Percentiles rank a stretch among this genome's conserved stretches.
phyloP scores from a whole-genome alignment of 2,888 invertebrate genomes.

The Tryphoninae sp. region DNA sequence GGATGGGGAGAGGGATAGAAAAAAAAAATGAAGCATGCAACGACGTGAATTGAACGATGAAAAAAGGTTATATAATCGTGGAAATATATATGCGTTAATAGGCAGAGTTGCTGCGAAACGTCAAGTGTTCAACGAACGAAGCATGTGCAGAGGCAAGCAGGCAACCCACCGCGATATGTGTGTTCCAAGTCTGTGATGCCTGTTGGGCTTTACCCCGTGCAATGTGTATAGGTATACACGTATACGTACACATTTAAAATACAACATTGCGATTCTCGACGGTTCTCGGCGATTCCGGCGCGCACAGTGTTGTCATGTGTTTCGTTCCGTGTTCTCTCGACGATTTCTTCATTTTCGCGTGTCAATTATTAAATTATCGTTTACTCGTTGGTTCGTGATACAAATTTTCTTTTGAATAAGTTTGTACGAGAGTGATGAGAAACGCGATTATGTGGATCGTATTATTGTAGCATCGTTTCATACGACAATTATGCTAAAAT shows the following conservation, averaged over 20 bases:
- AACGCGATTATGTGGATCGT: neutral
- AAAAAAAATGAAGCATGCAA: neutral
- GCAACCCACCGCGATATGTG: slow-evolving; percentile 24
- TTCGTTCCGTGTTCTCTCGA: neutral
- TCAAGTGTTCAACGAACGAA: slow-evolving; percentile 63
- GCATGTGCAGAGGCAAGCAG: slow-evolving; percentile 55
- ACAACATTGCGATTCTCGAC: slow-evolving; percentile 42
- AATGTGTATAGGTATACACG: neutral
- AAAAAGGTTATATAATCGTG: slow-evolving; percentile 73
- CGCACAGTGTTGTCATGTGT: slow-evolving; percentile 43
- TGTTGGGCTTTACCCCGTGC: slow-evolving; percentile 27
- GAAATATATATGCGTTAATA: slow-evolving; percentile 72
- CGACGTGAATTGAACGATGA: slow-evolving; percentile 36
- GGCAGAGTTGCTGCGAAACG: slow-evolving; percentile 66
- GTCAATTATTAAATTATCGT: neutral
- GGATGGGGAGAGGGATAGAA: slow-evolving; percentile 10
- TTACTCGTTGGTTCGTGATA: neutral
- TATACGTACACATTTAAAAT: slow-evolving; percentile 22
- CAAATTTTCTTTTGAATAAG: neutral
- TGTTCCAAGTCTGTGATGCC: slow-evolving; percentile 27
- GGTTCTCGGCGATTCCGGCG: slow-evolving; percentile 50
- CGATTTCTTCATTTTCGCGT: neutral
- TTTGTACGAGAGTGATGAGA: neutral
- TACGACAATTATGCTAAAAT: neutral
- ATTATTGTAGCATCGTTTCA: neutral